These are phyloP conservation scores for Pygathrix nemaeus DNA, from an alignment of 2,113 vertebrate species.

Conservation along the genomic window DNA sequence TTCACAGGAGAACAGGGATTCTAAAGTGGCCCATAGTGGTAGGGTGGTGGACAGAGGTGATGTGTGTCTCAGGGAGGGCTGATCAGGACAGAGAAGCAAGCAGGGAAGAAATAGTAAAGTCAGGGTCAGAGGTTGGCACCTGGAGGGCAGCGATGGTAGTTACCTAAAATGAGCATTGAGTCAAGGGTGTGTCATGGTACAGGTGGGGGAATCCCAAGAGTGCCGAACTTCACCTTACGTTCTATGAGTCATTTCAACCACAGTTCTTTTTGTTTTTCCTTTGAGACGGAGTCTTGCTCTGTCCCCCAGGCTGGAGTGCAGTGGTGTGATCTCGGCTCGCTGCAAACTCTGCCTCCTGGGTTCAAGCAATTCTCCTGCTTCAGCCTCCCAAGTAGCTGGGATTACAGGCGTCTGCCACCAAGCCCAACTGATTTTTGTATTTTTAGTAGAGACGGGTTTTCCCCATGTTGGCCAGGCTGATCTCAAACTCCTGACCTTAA, in stretches of 20 bases:
- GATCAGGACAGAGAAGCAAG: background rate
- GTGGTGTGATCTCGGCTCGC: too few relatives aligned
- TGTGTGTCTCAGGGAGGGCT: background rate
- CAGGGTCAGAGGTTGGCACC: background rate
- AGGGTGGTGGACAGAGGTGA: fast-evolving
- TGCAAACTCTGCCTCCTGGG: too few relatives aligned
- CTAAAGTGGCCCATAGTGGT: fast-evolving
- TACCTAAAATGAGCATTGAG: background rate
- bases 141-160: background rate
- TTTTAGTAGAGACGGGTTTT: too few relatives aligned
- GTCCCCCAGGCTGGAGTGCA: too few relatives aligned
- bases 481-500: too few relatives aligned
- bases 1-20: background rate
- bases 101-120: background rate
- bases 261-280: background rate
- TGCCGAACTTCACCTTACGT: background rate
- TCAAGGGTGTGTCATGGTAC: fast-evolving
- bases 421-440: too few relatives aligned
- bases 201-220: background rate
- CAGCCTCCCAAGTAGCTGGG: too few relatives aligned
- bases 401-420: fast-evolving
- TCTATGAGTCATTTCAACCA: background rate
- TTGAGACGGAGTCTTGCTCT: too few relatives aligned
- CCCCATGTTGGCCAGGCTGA: too few relatives aligned
- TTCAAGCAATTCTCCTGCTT: too few relatives aligned